A percentile compares a stretch with the other conserved stretches of the same genome.
Conservation (phyloP, 2,888 invertebrate species). For the Ichneumon xanthorius region DNA sequence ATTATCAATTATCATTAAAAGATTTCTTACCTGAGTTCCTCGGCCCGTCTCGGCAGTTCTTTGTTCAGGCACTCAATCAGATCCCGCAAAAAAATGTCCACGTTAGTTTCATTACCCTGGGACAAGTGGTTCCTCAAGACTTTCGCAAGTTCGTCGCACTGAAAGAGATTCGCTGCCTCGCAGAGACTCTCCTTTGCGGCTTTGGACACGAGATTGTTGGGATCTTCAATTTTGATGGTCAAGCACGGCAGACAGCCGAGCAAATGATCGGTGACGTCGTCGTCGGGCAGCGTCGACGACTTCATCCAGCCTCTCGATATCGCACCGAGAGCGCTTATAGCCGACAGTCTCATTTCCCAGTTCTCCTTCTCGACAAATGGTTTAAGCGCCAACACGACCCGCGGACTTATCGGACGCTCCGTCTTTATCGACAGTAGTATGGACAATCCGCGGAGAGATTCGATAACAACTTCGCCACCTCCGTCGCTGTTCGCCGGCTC, state of each 20-base stretch:
- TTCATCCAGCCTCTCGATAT: constrained; percentile 77
- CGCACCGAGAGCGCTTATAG: constrained; percentile 78
- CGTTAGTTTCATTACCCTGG: constrained; percentile 69
- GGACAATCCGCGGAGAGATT: constrained; percentile 79
- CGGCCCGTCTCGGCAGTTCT: constrained; percentile 78
- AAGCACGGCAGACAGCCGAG: constrained; percentile 80
- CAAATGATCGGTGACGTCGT: constrained; percentile 80
- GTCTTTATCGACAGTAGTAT: constrained; percentile 76
- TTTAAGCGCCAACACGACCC: constrained; percentile 80
- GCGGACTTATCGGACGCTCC: constrained; percentile 77
- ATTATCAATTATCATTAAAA: not conserved
- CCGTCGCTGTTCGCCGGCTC: constrained; percentile 78
- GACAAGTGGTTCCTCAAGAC: constrained; percentile 74
- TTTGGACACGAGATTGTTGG: constrained; percentile 74
- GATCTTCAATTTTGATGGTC: constrained; percentile 79
- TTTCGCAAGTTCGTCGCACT: constrained; percentile 73
- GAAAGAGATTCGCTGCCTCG: constrained; percentile 75
- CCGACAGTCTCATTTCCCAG: constrained; percentile 79
- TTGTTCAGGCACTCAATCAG: constrained; percentile 76
- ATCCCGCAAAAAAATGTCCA: constrained; percentile 75
- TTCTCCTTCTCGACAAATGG: constrained; percentile 82
- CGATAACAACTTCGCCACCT: constrained; percentile 79
- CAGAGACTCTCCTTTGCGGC: constrained; percentile 77
- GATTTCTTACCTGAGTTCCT: constrained; percentile 78
- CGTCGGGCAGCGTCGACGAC: constrained; percentile 69